Base-by-base conservation (phyloP, 1,140 invertebrate genomes). In the Heliconius nattereri region DNA sequence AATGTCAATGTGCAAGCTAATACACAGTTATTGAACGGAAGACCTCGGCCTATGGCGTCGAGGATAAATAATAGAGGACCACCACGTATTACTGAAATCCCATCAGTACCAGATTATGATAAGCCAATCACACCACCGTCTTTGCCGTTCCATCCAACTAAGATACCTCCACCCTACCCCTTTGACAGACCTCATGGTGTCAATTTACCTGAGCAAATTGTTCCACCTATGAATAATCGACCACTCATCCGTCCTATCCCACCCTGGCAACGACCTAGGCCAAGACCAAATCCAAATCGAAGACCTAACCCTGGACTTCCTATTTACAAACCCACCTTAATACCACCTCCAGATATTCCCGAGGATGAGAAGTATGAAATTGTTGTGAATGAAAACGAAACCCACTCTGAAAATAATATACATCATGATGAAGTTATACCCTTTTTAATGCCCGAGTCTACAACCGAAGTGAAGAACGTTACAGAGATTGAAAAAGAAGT, bases 1-100 rank as follows among this genome's bases (percentile, higher is more conserved):
- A 98, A 98, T 84, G 97, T 98, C 0, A 97, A 98, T 84, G 97
- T 97, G 1, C 96, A 97, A 84, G 96, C 96, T 1, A 97, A 97
- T 85, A 96, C 96, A 0, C 95, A 95, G 73, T 88, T 95, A 32
- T 81, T 92, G n/a, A 94, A 95, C 57, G 89, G 94, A 7, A 89
- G 95, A 75, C 95, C 95, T 2, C 94, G 96, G 66, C 96, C 96
- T 2, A 90, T 95, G 81, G 95, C 95, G 82, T 95, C 95, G 0
- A 96, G 98, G 80, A 98, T 98, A 52, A 99, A 99, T 86, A 98
- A 98, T 88, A 94, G 98, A 71, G 98, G 98, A 3, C 98, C 98
- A 1, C 97, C 97, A 0, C 95, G 97, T 73, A 97, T 98, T 74
- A 96, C 97, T 0, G 97, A 98, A 84, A 94, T 97, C 3, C 96